A percentile compares a stretch with the other conserved stretches of the same genome.
Evolutionary conservation across 2,113 vertebrate genomes (phyloP).

Genomic region (Nycticorax nycticorax): DNA sequence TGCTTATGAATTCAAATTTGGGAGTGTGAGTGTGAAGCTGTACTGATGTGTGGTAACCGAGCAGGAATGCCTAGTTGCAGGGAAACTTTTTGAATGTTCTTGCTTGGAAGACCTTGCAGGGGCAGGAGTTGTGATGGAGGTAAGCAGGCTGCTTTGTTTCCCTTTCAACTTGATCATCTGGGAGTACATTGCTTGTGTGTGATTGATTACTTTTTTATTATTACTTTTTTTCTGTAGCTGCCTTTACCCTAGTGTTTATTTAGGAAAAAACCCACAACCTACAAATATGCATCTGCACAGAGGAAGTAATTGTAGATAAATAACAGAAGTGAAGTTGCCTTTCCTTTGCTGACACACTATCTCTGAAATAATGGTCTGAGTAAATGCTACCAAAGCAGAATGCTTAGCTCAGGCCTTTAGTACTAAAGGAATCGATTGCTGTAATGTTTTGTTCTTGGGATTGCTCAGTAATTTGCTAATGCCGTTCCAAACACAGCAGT

Average conservation of each 20-base stretch:
- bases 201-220: background rate
- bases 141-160: background rate
- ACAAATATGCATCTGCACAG: conserved; percentile 3
- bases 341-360: background rate
- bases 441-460: background rate
- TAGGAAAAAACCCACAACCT: background rate
- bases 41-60: background rate
- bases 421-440: conserved; percentile 27
- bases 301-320: conserved; percentile 11
- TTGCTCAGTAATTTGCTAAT: conserved; percentile 42
- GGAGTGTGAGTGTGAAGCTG: background rate
- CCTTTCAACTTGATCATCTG: background rate
- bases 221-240: background rate
- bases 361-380: conserved; percentile 42
- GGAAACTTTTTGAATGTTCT: background rate
- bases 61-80: background rate
- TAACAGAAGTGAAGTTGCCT: background rate
- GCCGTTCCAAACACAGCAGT: background rate
- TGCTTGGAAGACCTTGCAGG: background rate
- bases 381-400: background rate
- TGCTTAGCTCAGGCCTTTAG: conserved; percentile 32
- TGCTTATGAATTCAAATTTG: no score
- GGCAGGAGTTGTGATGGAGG: background rate
- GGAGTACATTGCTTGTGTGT: background rate
- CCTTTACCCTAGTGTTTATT: background rate